These are phyloP conservation scores for Sibirionetta formosa DNA, from an alignment of 2,797 vertebrate species.

Conservation along the genomic window DNA sequence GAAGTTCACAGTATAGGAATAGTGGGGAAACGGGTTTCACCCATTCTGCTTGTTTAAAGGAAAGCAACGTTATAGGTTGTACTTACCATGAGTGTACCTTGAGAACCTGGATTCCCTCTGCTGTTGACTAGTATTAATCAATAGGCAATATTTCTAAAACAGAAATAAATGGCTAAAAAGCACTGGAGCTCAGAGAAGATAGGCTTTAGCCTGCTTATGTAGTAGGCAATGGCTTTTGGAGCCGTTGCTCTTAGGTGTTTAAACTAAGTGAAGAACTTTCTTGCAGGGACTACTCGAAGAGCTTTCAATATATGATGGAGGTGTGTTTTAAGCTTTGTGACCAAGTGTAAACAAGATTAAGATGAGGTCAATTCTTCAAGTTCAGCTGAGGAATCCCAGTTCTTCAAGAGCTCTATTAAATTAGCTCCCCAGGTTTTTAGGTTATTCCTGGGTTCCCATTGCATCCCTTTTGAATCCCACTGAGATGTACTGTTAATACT, in stretches of 20 bases:
- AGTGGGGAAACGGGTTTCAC: background rate
- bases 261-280: background rate
- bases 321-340: background rate
- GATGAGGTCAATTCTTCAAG: background rate
- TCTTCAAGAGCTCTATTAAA: background rate
- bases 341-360: background rate
- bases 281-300: background rate
- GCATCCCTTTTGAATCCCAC: background rate
- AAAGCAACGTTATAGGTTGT: background rate
- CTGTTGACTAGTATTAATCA: background rate
- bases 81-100: fast-evolving
- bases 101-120: background rate
- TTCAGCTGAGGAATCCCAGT: background rate
- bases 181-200: background rate
- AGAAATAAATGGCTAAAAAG: background rate
- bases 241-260: background rate
- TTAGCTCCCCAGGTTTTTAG: background rate
- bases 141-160: background rate
- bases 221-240: background rate
- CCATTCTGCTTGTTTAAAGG: background rate
- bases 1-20: background rate
- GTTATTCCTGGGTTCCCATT: background rate
- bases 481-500: background rate
- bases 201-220: background rate
- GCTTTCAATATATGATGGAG: background rate